Conservation (phyloP, 2,888 invertebrate species). For the Diploptera punctata region DNA sequence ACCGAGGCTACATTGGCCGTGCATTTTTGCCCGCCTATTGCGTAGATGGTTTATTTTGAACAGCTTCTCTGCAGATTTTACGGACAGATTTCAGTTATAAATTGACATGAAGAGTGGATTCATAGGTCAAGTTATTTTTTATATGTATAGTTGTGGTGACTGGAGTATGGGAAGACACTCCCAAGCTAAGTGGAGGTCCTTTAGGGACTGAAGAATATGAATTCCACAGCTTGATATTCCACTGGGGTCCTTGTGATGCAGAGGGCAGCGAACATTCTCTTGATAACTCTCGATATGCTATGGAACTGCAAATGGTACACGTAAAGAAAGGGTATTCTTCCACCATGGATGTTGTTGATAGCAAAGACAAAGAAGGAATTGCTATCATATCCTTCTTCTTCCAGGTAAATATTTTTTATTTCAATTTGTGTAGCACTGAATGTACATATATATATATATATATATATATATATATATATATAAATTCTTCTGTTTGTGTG, state of each 20-base stretch:
- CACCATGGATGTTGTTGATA: not conserved
- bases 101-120: too few relatives aligned
- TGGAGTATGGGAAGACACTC: not conserved
- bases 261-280: slow-evolving; percentile 27
- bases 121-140: too few relatives aligned
- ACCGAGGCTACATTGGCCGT: too few relatives aligned
- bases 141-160: not conserved
- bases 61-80: too few relatives aligned
- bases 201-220: not conserved
- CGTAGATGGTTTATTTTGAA: too few relatives aligned
- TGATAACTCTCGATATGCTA: not conserved
- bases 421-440: not conserved
- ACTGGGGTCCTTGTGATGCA: slow-evolving; percentile 8
- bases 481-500: too few relatives aligned
- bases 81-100: too few relatives aligned
- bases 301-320: slow-evolving; percentile 25
- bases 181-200: not conserved
- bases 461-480: not conserved
- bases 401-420: slow-evolving; percentile 1
- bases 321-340: not conserved
- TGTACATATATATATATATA: not conserved
- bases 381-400: slow-evolving; percentile 5
- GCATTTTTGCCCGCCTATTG: too few relatives aligned
- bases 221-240: slow-evolving; percentile 9
- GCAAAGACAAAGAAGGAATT: not conserved